These are phyloP conservation scores for Stegastes partitus DNA, from an alignment of 2,113 vertebrate genomes.

Conservation along the genomic window DNA sequence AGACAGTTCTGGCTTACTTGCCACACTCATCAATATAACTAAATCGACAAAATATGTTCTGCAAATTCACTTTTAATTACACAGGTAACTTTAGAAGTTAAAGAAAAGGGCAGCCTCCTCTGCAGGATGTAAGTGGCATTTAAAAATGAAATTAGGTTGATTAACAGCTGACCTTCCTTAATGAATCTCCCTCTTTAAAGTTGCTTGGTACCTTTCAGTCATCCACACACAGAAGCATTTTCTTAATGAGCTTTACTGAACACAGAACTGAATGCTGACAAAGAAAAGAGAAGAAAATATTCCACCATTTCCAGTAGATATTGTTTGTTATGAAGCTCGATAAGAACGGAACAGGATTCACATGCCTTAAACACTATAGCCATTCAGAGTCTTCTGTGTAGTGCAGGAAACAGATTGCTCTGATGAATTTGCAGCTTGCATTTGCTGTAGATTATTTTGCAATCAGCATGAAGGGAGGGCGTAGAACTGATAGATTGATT, in stretches of 20 bases:
- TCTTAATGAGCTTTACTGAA: constrained; percentile 10
- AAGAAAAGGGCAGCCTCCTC: not conserved
- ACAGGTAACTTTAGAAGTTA: not conserved
- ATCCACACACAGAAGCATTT: constrained; percentile 6
- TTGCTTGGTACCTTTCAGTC: not conserved
- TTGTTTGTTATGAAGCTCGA: too few species aligned
- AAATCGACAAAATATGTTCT: not conserved
- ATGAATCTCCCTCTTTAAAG: constrained; percentile 22
- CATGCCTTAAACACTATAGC: not conserved
- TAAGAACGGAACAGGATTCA: not conserved
- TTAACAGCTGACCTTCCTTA: not conserved
- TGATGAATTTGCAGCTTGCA: not conserved
- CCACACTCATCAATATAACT: not conserved
- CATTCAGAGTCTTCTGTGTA: not conserved
- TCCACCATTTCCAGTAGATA: not conserved
- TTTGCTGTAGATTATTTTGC: constrained; percentile 13
- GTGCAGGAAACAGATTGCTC: not conserved
- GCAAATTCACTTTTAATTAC: constrained; percentile 17
- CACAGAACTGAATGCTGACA: not conserved
- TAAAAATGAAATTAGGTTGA: constrained; percentile 14
- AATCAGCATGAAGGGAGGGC: not conserved
- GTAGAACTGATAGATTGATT: not conserved
- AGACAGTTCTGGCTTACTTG: not conserved
- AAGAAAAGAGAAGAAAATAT: not conserved
- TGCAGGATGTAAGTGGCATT: constrained; percentile 19